phyloP scores from a whole-genome alignment of 2,113 vertebrate genomes.

The Athene noctua region DNA sequence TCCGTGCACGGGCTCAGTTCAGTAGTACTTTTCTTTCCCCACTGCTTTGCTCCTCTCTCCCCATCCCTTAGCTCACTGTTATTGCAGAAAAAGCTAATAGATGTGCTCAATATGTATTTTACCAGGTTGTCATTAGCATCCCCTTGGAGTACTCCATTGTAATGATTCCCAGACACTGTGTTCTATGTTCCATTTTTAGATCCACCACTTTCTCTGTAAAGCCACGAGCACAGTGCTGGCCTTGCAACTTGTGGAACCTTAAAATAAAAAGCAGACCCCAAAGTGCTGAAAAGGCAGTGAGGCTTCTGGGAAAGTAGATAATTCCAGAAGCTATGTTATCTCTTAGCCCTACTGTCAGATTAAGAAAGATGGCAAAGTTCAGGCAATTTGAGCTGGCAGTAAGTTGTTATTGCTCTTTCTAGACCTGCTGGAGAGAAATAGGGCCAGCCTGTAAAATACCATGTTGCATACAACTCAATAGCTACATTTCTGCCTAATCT shows the following conservation, averaged over 20 bases:
- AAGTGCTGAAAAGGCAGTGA: not conserved
- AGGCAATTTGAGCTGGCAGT: not conserved
- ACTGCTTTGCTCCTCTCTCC: not conserved
- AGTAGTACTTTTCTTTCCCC: not conserved
- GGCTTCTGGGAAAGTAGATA: not conserved
- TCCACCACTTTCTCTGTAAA: not conserved
- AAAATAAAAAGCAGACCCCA: not conserved
- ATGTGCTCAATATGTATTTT: not conserved
- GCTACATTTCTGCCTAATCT: not conserved
- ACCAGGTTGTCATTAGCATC: not conserved
- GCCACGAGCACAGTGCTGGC: not conserved
- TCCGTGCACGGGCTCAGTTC: not conserved
- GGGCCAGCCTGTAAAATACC: not conserved
- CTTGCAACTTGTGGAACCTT: slow-evolving; percentile 4
- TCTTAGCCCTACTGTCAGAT: not conserved
- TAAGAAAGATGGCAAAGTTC: not conserved
- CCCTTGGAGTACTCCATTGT: not conserved
- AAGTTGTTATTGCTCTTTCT: not conserved
- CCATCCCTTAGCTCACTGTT: not conserved
- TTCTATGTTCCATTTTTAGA: slow-evolving; percentile 13
- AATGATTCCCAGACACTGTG: slow-evolving; percentile 1
- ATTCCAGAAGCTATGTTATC: not conserved
- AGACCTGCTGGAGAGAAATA: not conserved
- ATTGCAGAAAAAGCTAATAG: not conserved
- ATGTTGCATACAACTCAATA: not conserved